Evolutionary conservation across 2,888 invertebrate species (phyloP).

Genomic region (Exephanes ischioxanthus): DNA sequence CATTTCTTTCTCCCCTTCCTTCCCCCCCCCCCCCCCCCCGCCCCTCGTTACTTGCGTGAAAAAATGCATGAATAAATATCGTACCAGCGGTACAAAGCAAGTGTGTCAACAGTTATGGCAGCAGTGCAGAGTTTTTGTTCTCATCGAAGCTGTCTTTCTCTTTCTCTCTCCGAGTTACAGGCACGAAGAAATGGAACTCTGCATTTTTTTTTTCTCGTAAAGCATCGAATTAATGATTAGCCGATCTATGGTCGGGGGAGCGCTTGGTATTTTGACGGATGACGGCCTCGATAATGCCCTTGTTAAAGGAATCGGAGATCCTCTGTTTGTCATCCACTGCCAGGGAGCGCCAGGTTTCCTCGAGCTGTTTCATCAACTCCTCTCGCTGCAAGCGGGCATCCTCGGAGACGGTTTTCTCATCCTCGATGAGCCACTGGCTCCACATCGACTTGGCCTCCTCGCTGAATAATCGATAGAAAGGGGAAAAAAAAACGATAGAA

Average conservation of each 20-base stretch:
- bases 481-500: background rate
- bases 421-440: conserved; percentile 80
- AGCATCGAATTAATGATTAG: conserved; percentile 32
- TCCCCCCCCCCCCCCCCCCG: too few relatives aligned
- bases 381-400: conserved; percentile 74
- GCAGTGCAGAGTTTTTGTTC: background rate
- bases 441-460: conserved; percentile 81
- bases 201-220: background rate
- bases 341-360: conserved; percentile 79
- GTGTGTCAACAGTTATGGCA: background rate
- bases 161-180: background rate
- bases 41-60: background rate
- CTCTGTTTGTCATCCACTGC: conserved; percentile 78
- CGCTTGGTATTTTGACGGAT: conserved; percentile 22
- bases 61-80: background rate
- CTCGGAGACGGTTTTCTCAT: conserved; percentile 72
- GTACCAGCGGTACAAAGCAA: background rate
- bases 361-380: conserved; percentile 75
- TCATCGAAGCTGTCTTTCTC: background rate
- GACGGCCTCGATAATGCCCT: conserved; percentile 57
- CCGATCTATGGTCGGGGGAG: background rate
- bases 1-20: background rate
- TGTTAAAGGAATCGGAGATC: conserved; percentile 74
- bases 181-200: conserved; percentile 1
- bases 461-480: conserved; percentile 66